Conservation (phyloP, 2,113 vertebrate species). For the Scortum barcoo region DNA sequence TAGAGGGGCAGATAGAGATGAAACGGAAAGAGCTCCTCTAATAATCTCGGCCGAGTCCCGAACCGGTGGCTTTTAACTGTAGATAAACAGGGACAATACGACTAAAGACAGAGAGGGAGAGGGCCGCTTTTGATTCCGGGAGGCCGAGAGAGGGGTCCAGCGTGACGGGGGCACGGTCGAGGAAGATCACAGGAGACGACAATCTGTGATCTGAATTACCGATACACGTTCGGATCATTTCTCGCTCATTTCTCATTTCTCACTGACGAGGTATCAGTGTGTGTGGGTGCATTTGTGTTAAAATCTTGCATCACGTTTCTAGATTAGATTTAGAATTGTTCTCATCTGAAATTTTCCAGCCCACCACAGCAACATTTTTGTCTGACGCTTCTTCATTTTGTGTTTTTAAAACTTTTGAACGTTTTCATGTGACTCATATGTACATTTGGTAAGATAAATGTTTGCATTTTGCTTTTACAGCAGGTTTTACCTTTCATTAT, state of each 20-base stretch:
- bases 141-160: conserved; percentile 5
- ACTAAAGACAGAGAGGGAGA: conserved; percentile 26
- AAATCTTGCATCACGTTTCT: neutral
- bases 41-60: conserved; percentile 56
- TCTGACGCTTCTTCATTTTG: neutral
- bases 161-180: neutral
- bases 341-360: neutral
- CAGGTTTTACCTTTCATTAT: too few relatives aligned
- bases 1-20: conserved; percentile 49
- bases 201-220: neutral
- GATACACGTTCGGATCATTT: neutral
- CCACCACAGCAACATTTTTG: neutral
- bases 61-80: conserved; percentile 51
- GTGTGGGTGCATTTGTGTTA: neutral
- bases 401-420: too few relatives aligned
- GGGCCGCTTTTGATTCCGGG: conserved; percentile 37
- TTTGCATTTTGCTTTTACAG: neutral
- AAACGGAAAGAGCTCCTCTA: conserved; percentile 64
- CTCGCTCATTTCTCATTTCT: neutral
- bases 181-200: conserved; percentile 9
- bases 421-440: too few relatives aligned
- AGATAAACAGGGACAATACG: conserved; percentile 61
- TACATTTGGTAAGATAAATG: neutral
- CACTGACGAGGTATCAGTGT: neutral
- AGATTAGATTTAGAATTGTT: neutral